Evolutionary conservation across 2,888 invertebrate species (phyloP).

Genomic region (Drosophila putrida): DNA sequence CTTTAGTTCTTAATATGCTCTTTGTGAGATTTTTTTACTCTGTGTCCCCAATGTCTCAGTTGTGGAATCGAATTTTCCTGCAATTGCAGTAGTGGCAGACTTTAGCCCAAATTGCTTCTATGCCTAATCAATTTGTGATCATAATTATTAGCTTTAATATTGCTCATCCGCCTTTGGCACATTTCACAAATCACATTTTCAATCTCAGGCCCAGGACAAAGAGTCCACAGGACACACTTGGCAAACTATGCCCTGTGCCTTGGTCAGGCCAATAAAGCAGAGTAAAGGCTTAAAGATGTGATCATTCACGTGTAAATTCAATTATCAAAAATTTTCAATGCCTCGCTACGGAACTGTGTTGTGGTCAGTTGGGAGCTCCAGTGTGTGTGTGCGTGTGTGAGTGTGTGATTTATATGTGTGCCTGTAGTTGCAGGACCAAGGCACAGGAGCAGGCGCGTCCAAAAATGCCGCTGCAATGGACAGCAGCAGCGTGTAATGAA

Average conservation of each 20-base stretch:
- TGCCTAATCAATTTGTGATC: slow-evolving; percentile 74
- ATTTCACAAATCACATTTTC: slow-evolving; percentile 57
- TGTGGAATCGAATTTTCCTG: neutral
- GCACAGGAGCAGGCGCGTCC: slow-evolving; percentile 61
- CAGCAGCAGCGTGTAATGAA: slow-evolving; percentile 72
- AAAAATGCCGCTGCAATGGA: slow-evolving; percentile 68
- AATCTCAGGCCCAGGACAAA: slow-evolving; percentile 47
- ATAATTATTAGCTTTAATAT: slow-evolving; percentile 66
- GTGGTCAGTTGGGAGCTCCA: slow-evolving; percentile 45
- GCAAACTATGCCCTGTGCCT: slow-evolving; percentile 22
- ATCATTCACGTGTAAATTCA: slow-evolving; percentile 84
- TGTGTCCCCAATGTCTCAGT: neutral
- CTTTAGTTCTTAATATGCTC: no score
- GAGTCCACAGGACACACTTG: slow-evolving; percentile 10
- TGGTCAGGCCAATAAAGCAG: slow-evolving; percentile 35
- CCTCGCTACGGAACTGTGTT: slow-evolving; percentile 13
- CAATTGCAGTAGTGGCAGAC: neutral
- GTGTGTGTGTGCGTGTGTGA: slow-evolving; percentile 8
- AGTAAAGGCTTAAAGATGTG: slow-evolving; percentile 77
- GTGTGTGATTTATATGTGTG: slow-evolving; percentile 50
- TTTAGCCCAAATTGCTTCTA: neutral
- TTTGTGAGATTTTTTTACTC: no score
- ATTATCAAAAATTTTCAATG: slow-evolving; percentile 81
- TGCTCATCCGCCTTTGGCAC: slow-evolving; percentile 44
- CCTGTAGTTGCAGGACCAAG: slow-evolving; percentile 25